Evolutionary conservation across 2,797 vertebrate genomes (phyloP), one percentile per base, ranked within the genome.

Genomic region (Champsocephalus esox): DNA sequence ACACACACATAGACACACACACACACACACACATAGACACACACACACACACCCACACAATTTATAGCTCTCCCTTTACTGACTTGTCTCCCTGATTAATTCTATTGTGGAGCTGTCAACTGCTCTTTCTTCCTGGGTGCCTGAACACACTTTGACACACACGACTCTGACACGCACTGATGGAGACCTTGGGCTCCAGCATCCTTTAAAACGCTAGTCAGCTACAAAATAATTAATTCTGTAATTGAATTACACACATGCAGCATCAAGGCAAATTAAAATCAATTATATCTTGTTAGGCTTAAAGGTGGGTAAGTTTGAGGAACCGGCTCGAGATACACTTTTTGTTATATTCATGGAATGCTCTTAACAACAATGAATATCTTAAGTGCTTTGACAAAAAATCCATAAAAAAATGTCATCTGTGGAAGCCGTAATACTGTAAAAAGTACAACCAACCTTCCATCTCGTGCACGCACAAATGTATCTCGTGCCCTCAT

Each of bases 51-150:
- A 79, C 66, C 55, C 43, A 58, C 74, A 28, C 45, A 70, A 82
- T 90, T 75, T 84, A 91, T 87, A 59, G 66, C 59, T 55, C 12
- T 66, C 19, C 46, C 61, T 65, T 67, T n/a, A 68, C 77, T 41
- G 64, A 24, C 48, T 17, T 67, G 68, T 56, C 63, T 52, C 61
- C n/a, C 43, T 77, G 73, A 81, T 89, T 89, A 66, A 84, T 88
- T 74, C 12, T 45, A 77, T 79, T 83, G 73, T 59, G 70, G 16
- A 19, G 49, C 79, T 62, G 70, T 88, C 87, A 79, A 80, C 68
- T 72, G 28, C 49, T 75, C 21, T 46, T 49, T 65, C 70, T 70
- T 66, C 38, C 44, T 59, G 48, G 46, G n/a, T 66, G 28, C 44
- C 66, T 38, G 17, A 19, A 61, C 71, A 78, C 70, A 72, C 55